Evolutionary conservation across 2,888 invertebrate genomes (phyloP).

Genomic region (Andrena trimmerana): DNA sequence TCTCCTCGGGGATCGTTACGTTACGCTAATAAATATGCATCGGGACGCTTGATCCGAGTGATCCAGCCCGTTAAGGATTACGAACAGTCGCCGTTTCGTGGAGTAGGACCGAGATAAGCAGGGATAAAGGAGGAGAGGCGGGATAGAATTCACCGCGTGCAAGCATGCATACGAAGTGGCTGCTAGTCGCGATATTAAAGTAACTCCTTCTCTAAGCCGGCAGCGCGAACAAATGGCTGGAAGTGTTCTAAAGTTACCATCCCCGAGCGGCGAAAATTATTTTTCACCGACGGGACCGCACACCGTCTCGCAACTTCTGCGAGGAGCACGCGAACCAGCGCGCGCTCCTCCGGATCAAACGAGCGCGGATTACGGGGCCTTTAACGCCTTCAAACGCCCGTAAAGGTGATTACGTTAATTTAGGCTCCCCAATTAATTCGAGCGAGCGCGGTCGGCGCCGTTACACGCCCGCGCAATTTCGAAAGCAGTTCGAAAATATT

Average conservation of each 20-base stretch:
- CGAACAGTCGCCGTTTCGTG: conserved; percentile 56
- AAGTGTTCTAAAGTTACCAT: conserved; percentile 47
- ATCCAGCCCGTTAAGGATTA: conserved; percentile 61
- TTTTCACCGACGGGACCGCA: conserved; percentile 36
- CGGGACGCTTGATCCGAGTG: conserved; percentile 50
- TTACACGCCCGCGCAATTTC: background rate
- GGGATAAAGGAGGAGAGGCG: conserved; percentile 29
- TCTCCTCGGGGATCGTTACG: background rate
- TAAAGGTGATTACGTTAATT: background rate
- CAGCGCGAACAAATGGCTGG: conserved; percentile 68
- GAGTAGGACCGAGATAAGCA: conserved; percentile 42
- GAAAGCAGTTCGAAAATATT: background rate
- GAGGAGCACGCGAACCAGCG: conserved; percentile 4
- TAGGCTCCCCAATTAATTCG: background rate
- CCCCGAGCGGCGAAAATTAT: conserved; percentile 32
- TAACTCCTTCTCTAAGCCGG: conserved; percentile 63
- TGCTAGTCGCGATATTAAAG: conserved; percentile 76
- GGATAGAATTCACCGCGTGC: conserved; percentile 56
- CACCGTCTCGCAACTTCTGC: background rate
- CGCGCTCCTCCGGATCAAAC: background rate
- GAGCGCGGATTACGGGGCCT: background rate
- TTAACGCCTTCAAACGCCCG: background rate
- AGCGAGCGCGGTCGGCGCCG: background rate
- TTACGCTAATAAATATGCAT: conserved; percentile 3
- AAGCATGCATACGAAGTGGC: conserved; percentile 77